Evolutionary conservation across 2,888 invertebrate genomes (phyloP).

Genomic region (Mythimna impura): DNA sequence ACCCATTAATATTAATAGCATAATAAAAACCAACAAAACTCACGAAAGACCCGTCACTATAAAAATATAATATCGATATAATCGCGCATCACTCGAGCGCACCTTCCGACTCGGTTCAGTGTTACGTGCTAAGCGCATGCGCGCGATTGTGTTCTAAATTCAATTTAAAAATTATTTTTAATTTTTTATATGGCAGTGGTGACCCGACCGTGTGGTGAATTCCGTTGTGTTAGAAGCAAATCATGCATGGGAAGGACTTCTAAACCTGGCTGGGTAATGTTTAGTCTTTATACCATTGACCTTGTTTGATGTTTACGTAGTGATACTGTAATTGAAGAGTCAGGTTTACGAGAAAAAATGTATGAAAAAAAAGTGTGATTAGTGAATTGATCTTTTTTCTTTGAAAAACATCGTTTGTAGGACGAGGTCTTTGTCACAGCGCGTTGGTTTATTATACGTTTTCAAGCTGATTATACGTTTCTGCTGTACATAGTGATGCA

Average conservation of each 20-base stretch:
- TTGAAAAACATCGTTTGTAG: conserved; percentile 35
- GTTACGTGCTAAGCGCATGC: conserved; percentile 84
- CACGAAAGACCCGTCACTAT: conserved; percentile 59
- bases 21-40: conserved; percentile 41
- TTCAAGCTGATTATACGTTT: conserved; percentile 46
- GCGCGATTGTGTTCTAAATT: conserved; percentile 81
- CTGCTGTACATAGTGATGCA: conserved; percentile 29
- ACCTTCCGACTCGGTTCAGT: conserved; percentile 83
- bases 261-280: conserved; percentile 83
- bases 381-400: conserved; percentile 30
- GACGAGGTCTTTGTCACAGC: conserved; percentile 51
- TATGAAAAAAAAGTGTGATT: conserved; percentile 20
- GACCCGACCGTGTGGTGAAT: conserved; percentile 84
- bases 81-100: conserved; percentile 73
- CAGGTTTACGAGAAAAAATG: conserved; percentile 42
- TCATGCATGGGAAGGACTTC: conserved; percentile 76
- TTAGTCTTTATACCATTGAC: conserved; percentile 45
- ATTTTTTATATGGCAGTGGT: conserved; percentile 89
- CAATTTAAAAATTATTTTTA: conserved; percentile 75
- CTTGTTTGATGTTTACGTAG: conserved; percentile 59
- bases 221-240: conserved; percentile 82
- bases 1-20: conserved; percentile 39
- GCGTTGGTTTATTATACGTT: conserved; percentile 19
- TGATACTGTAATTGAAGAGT: conserved; percentile 49
- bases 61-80: conserved; percentile 61